These are phyloP conservation scores for Brachypodius melanocephalos DNA, from an alignment of 2,113 vertebrate species.

Conservation along the genomic window DNA sequence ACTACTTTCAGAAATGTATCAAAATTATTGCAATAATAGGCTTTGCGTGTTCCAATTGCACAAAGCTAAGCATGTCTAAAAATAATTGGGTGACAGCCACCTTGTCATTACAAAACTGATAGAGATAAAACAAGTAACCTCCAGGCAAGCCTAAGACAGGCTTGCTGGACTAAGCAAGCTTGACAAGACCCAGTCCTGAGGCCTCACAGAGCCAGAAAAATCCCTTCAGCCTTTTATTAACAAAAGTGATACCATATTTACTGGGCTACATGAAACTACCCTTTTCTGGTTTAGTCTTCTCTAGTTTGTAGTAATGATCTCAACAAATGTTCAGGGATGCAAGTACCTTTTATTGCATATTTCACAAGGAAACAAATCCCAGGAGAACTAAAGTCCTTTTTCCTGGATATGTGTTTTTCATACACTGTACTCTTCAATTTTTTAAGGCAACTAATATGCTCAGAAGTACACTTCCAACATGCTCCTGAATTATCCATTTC, in stretches of 20 bases:
- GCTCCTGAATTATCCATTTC: not conserved
- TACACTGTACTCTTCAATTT: not conserved
- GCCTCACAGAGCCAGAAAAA: not conserved
- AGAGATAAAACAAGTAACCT: not conserved
- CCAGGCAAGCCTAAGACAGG: not conserved
- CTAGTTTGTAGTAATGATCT: not conserved
- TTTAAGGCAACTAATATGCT: not conserved
- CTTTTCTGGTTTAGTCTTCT: not conserved
- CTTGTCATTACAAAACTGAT: not conserved
- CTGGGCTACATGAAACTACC: not conserved
- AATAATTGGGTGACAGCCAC: not conserved
- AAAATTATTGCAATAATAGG: not conserved
- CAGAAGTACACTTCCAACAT: not conserved
- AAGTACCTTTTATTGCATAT: not conserved
- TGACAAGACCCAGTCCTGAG: not conserved
- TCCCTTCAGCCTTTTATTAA: not conserved
- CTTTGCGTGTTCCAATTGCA: not conserved
- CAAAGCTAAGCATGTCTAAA: not conserved
- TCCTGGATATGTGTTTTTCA: not conserved
- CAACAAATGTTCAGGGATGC: not conserved
- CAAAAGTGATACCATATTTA: not conserved
- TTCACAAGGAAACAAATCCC: not conserved
- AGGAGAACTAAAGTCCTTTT: not conserved
- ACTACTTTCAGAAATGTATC: not conserved
- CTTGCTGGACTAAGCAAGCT: not conserved